Evolutionary conservation across 1,140 invertebrate species (phyloP).

Genomic region (Anastatus disparis): DNA sequence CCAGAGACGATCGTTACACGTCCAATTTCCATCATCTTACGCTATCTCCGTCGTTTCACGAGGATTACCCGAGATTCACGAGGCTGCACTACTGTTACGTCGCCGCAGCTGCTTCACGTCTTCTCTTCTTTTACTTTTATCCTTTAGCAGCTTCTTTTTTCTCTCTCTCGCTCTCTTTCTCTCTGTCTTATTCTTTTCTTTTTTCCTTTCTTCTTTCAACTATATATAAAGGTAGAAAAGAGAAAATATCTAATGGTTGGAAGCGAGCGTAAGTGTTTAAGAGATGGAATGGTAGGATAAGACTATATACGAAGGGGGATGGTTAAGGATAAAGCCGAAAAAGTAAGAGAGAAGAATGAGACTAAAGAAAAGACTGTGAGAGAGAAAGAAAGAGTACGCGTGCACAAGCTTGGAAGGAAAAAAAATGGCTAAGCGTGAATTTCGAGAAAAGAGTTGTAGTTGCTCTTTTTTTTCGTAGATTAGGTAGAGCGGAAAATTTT

Average conservation of each 20-base stretch:
- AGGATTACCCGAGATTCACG: slow-evolving; percentile 33
- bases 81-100: neutral
- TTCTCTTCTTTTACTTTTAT: neutral
- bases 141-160: neutral
- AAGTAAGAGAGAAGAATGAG: neutral
- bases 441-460: too few species aligned
- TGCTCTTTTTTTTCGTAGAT: too few species aligned
- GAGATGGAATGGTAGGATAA: slow-evolving; percentile 28
- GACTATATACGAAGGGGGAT: too few species aligned
- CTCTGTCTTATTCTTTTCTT: neutral
- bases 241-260: neutral
- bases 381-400: too few species aligned
- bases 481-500: neutral
- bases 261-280: slow-evolving; percentile 14
- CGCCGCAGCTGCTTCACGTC: neutral
- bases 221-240: neutral
- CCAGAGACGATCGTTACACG: slow-evolving; percentile 25
- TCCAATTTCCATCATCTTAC: slow-evolving; percentile 33
- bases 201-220: neutral
- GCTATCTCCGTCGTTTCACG: slow-evolving; percentile 23
- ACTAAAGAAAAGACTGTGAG: neutral
- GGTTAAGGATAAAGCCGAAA: slow-evolving; percentile 29
- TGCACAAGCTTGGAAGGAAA: too few species aligned
- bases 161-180: neutral
- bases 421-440: too few species aligned